A percentile compares a stretch with the other conserved stretches of the same genome.
Evolutionary conservation across 2,888 invertebrate genomes (phyloP).

Genomic region (Andrena bicolor): DNA sequence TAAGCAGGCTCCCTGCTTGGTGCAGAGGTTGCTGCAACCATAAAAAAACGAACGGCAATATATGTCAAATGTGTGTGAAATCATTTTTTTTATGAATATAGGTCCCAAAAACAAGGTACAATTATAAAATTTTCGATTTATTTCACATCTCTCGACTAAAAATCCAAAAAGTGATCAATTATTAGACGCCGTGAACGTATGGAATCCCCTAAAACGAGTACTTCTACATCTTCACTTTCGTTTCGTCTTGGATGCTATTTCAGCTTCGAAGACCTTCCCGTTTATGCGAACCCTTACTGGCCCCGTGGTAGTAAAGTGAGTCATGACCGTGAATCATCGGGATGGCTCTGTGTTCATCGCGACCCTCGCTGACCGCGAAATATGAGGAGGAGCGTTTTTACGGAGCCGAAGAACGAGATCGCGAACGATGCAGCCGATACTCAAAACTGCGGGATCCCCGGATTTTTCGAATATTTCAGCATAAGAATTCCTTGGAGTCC

Average conservation of each 20-base stretch:
- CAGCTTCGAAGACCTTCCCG: slow-evolving; percentile 32
- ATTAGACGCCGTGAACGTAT: too few relatives aligned
- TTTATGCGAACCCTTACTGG: slow-evolving; percentile 46
- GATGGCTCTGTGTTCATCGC: slow-evolving; percentile 66
- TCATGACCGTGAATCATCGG: slow-evolving; percentile 70
- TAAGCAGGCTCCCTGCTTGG: too few relatives aligned
- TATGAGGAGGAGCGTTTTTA: slow-evolving; percentile 61
- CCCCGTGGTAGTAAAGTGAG: slow-evolving; percentile 63
- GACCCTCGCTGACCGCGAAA: slow-evolving; percentile 69
- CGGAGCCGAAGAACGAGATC: slow-evolving; percentile 42
- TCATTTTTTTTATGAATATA: too few relatives aligned
- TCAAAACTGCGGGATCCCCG: background rate
- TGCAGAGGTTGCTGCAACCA: too few relatives aligned
- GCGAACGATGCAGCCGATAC: slow-evolving; percentile 3
- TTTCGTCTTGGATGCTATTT: slow-evolving; percentile 12
- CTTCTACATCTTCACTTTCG: background rate
- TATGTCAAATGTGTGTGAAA: too few relatives aligned
- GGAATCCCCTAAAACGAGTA: background rate
- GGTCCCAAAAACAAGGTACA: too few relatives aligned
- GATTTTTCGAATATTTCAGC: background rate
- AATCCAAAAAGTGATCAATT: too few relatives aligned
- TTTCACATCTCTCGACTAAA: too few relatives aligned
- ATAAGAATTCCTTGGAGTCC: background rate
- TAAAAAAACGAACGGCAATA: too few relatives aligned
- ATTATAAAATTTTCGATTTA: too few relatives aligned